Evolutionary conservation across 2,113 vertebrate genomes (phyloP), one percentile per base, ranked within the genome.

Genomic region (Plecotus auritus): DNA sequence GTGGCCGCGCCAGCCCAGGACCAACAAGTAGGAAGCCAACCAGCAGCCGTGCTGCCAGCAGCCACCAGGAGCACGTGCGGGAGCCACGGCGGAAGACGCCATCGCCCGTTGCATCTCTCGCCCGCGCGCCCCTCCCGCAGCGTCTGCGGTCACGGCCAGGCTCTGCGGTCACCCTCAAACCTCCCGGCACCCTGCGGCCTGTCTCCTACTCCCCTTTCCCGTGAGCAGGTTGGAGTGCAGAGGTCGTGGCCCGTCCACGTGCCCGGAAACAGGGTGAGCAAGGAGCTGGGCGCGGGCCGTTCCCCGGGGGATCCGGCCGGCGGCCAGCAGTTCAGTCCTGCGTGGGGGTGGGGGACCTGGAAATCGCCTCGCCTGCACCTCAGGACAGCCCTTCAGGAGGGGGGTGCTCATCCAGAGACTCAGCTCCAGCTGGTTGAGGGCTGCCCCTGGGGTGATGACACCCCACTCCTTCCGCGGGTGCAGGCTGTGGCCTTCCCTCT

Each of bases 101-200:
- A 8, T 9, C 7, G 56, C 56, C 22, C 10, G 1, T 59, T 14
- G 0, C 13, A 7, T 7, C 49, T 32, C 83, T 2, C 1, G 35
- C 61, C 51, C 14, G 1, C 0, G 0, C 2, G 12, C 23, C 59
- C 28, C 14, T 32, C n/a, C 69, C 18, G 7, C 2, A 0, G 32
- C 0, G 45, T 1, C 2, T 0, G 32, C 32, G 54, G 54, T 23
- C 54, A 23, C 22, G 20, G 54, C 30, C 78, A 47, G 74, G 54
- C 74, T 9, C 2, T 11, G 8, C 8, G 0, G 20, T 22, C 40
- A 9, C 5, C 35, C 47, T 37, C 32, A 18, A 16, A 13, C 14
- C 66, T 28, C 72, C 72, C 0, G 1, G 86, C 23, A 4, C 30
- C 11, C 2, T 9, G 9, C 2, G 7, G 23, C 12, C 56, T 37